Conservation (phyloP, 2,888 invertebrate genomes). For the Lomographa bimaculata region DNA sequence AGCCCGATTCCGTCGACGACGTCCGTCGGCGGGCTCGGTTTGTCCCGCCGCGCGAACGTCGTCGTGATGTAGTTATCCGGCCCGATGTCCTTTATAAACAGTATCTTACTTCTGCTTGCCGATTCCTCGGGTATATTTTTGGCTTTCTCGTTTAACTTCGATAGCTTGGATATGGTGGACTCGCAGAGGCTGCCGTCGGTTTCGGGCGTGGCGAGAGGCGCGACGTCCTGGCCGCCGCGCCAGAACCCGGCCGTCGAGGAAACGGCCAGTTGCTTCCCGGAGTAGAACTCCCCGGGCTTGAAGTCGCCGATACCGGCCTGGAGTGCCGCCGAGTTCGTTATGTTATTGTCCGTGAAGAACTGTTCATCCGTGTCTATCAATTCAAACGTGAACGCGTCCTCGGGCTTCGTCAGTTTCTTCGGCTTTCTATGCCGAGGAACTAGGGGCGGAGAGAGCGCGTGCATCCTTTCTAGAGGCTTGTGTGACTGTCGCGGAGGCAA, state of each 20-base stretch:
- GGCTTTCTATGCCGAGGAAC: slow-evolving; percentile 87
- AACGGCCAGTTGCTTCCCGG: slow-evolving; percentile 63
- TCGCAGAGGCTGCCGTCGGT: slow-evolving; percentile 84
- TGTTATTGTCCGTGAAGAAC: slow-evolving; percentile 77
- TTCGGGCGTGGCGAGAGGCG: slow-evolving; percentile 85
- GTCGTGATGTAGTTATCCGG: slow-evolving; percentile 90
- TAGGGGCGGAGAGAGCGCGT: slow-evolving; percentile 86
- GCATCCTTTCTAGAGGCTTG: slow-evolving; percentile 91
- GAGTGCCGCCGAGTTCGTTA: slow-evolving; percentile 68
- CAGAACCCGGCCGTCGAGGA: slow-evolving; percentile 70
- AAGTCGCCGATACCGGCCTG: slow-evolving; percentile 72
- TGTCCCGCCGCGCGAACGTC: slow-evolving; percentile 79
- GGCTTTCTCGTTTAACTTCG: slow-evolving; percentile 67
- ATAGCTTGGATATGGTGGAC: slow-evolving; percentile 75
- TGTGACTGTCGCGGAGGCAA: slow-evolving; percentile 89
- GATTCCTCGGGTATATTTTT: slow-evolving; percentile 68
- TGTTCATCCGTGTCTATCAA: slow-evolving; percentile 92
- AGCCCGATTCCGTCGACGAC: slow-evolving; percentile 58
- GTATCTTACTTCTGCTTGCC: slow-evolving; percentile 74
- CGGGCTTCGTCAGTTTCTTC: slow-evolving; percentile 85
- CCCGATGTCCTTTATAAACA: slow-evolving; percentile 87
- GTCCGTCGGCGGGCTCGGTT: slow-evolving; percentile 51
- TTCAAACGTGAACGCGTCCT: slow-evolving; percentile 93
- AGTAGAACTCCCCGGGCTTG: slow-evolving; percentile 79
- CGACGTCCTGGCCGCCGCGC: slow-evolving; percentile 71